Conservation (phyloP, 2,113 vertebrate species). For the Pomatostomus ruficeps region DNA sequence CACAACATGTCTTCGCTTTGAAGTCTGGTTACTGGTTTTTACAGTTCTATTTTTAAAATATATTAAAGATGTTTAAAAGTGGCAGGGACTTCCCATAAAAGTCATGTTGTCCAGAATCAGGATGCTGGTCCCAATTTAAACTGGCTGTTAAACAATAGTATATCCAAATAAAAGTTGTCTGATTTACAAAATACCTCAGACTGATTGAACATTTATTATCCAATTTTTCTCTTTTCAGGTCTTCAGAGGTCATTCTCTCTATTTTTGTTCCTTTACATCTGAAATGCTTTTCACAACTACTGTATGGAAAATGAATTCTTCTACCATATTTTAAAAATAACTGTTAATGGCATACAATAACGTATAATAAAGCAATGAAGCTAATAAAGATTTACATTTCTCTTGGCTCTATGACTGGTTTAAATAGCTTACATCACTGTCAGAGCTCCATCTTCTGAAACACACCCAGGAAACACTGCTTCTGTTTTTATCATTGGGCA, state of each 20-base stretch:
- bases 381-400: slow-evolving; percentile 27
- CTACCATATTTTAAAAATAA: background rate
- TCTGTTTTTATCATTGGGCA: background rate
- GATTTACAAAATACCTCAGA: slow-evolving; percentile 60
- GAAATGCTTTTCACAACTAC: slow-evolving; percentile 1
- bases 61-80: slow-evolving; percentile 84
- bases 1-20: slow-evolving; percentile 75
- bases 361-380: slow-evolving; percentile 12
- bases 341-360: slow-evolving; percentile 37
- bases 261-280: background rate
- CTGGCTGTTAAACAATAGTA: slow-evolving; percentile 76
- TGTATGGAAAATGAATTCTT: background rate
- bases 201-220: slow-evolving; percentile 44
- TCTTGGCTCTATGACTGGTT: background rate
- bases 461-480: background rate
- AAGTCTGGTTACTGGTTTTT: slow-evolving; percentile 79
- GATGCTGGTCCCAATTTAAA: slow-evolving; percentile 83
- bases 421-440: background rate
- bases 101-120: slow-evolving; percentile 72
- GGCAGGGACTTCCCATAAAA: slow-evolving; percentile 82
- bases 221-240: slow-evolving; percentile 33
- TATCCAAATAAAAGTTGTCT: slow-evolving; percentile 74
- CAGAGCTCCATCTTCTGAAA: background rate
- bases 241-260: slow-evolving; percentile 22
- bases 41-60: slow-evolving; percentile 83